phyloP scores from a whole-genome alignment of 2,113 vertebrate species.

The Hoplias malabaricus region DNA sequence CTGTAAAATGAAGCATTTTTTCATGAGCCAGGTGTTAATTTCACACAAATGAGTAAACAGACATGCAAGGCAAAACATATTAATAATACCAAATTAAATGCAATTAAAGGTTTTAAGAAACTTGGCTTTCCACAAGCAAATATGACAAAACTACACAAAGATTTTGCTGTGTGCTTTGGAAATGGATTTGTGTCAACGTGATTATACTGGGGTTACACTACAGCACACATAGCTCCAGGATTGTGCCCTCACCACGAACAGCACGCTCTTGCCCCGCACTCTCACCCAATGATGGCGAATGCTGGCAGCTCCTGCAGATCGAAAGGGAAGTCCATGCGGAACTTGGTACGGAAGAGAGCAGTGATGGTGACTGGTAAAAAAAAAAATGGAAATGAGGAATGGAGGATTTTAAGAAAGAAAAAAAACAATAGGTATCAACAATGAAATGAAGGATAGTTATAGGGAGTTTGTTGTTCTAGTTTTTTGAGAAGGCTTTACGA shows the following conservation, averaged over 20 bases:
- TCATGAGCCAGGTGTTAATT: not conserved
- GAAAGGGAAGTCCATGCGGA: slow-evolving; percentile 95
- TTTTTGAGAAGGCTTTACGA: too few relatives aligned
- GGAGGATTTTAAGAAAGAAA: not conserved
- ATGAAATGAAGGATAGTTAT: too few relatives aligned
- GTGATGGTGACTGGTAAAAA: slow-evolving; percentile 87
- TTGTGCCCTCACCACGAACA: slow-evolving; percentile 43
- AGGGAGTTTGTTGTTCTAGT: too few relatives aligned
- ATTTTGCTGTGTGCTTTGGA: not conserved
- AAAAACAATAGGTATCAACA: too few relatives aligned
- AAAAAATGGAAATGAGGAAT: not conserved
- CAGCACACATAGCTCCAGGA: slow-evolving; percentile 40
- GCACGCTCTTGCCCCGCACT: slow-evolving; percentile 45
- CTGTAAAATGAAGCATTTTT: too few relatives aligned
- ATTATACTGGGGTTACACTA: not conserved
- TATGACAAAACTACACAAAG: not conserved
- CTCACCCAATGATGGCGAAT: slow-evolving; percentile 93
- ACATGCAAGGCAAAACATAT: not conserved
- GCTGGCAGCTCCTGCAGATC: slow-evolving; percentile 94
- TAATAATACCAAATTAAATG: not conserved
- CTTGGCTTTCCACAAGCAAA: not conserved
- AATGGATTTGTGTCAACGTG: not conserved
- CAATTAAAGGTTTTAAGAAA: not conserved
- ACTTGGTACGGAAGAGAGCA: slow-evolving; percentile 93
- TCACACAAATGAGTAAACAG: not conserved